Percentiles rank a stretch among this genome's conserved stretches.
Evolutionary conservation across 2,888 invertebrate genomes (phyloP).

Genomic region (Gymnosoma rotundatum): DNA sequence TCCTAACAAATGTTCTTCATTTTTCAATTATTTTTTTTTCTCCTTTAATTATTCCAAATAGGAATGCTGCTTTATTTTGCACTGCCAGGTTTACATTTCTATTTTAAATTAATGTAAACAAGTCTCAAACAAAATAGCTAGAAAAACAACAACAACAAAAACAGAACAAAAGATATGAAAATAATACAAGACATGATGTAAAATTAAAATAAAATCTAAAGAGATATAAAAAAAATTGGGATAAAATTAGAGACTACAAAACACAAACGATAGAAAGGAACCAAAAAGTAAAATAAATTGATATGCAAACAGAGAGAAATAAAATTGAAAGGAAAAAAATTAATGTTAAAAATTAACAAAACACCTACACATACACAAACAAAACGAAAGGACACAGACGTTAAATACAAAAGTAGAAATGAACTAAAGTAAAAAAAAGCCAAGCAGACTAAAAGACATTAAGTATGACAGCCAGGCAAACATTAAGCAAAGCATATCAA

Average conservation of each 20-base stretch:
- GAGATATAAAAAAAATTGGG: conserved; percentile 12
- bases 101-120: conserved; percentile 41
- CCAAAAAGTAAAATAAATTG: conserved; percentile 47
- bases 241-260: conserved; percentile 24
- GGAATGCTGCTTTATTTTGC: background rate
- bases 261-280: background rate
- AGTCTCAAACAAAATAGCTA: conserved; percentile 41
- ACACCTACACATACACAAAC: conserved; percentile 18
- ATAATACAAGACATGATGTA: conserved; percentile 56
- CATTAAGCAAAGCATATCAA: background rate
- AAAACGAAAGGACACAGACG: background rate
- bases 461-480: conserved; percentile 32
- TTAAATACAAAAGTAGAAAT: background rate
- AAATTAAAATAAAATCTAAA: conserved; percentile 39
- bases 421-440: conserved; percentile 16
- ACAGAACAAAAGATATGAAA: conserved; percentile 60
- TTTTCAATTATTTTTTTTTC: background rate
- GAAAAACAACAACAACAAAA: conserved; percentile 34
- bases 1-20: background rate
- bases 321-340: background rate
- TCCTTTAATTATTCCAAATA: too few relatives aligned
- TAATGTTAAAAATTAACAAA: conserved; percentile 53
- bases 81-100: background rate
- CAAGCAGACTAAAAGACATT: conserved; percentile 37
- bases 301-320: conserved; percentile 50